Evolutionary conservation across 2,888 invertebrate species (phyloP), one percentile per base, ranked within the genome.

Genomic region (Halictus ligatus): DNA sequence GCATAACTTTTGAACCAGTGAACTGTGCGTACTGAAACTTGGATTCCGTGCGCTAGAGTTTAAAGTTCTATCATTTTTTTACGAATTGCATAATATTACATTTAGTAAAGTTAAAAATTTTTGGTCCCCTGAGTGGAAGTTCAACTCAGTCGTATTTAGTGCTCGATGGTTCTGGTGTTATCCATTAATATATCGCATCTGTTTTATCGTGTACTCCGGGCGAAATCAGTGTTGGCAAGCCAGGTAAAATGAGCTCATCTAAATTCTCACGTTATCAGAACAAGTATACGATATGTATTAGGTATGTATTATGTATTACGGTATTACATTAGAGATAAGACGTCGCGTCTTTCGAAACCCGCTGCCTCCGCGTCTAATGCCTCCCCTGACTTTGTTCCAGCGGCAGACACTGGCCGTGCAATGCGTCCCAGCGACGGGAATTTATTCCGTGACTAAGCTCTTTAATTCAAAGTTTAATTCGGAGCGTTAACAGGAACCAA

Each of bases 381-480:
- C 35, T 25, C 35, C 18, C 18, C 46, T 76, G 73, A 76, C 50
- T 76, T 67, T 25, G 13, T 60, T 25, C n/a, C 72, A 4, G 6
- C 18, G 18, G 43, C 48, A 50, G 29, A 8, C 35, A 10, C 25
- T 1, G 40, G 35, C n/a, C 25, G 58, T 58, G 25, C 15, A 48
- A 50, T 40, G 58, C 50, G 67, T n/a, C 12, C 40, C 35, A 21
- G 48, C 18, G 10, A 67, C 46, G 58, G 8, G 25, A 71, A 77
- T 84, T 74, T 74, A 74, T 74, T 71, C 71, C 13, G 46, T 25
- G 50, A 50, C 48, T 40, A 71, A 80, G 80, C 72, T n/a, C 29
- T 80, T 84, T 75, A 78, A 85, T 80, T 74, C n/a, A 35, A n/a
- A 78, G 75, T 73, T 76, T 83, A 85, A 83, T 69, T 79, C 72